Evolutionary conservation across 2,888 invertebrate species (phyloP), one percentile per base, ranked within the genome.

Genomic region (Aspidiotus destructor): DNA sequence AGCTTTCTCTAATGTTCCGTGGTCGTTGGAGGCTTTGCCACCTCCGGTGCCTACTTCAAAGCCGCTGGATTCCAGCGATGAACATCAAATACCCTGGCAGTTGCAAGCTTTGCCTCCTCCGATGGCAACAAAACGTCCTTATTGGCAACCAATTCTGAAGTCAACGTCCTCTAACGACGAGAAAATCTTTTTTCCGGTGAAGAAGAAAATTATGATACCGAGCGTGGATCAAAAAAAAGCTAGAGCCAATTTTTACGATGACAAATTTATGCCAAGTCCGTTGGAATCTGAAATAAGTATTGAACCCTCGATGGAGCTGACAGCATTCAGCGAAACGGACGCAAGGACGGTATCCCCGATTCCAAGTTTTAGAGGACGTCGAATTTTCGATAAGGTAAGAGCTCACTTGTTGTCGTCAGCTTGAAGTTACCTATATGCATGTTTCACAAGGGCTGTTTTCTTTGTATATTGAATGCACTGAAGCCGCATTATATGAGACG

Each of bases 61-160:
- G n/a, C 13, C 61, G 8, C 52, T 60, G 7, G 44, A 54, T 13
- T 52, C 64, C 13, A 69, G 52, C 41, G 57, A 62, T 10, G 52
- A 62, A 10, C 48, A 17, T 11, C n/a, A 69, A n/a, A 53, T 70
- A 41, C 70, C 70, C 2, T 71, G 71, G 71, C 67, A 71, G 1
- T 48, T 71, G 58, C 69, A 71, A 16, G 71, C 71, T 3, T 52
- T 71, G 1, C 71, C 71, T 0, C 71, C 71, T 10, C 71, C 71
- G 1, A 57, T 71, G 9, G 62, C 62, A 5, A 62, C 62, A 16
- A 44, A 52, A 17, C 44, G 42, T 15, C 62, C 62, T 15, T 53
- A 28, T 9, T 16, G 58, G 40, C 64, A 69, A 28, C 69, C 69
- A 40, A 13, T 8, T 10, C 9, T 40, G 2, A 10, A 28, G 17